These are phyloP conservation scores for Lepidocyrtoides sp. DNA, from an alignment of 2,888 invertebrate genomes.

Conservation along the genomic window DNA sequence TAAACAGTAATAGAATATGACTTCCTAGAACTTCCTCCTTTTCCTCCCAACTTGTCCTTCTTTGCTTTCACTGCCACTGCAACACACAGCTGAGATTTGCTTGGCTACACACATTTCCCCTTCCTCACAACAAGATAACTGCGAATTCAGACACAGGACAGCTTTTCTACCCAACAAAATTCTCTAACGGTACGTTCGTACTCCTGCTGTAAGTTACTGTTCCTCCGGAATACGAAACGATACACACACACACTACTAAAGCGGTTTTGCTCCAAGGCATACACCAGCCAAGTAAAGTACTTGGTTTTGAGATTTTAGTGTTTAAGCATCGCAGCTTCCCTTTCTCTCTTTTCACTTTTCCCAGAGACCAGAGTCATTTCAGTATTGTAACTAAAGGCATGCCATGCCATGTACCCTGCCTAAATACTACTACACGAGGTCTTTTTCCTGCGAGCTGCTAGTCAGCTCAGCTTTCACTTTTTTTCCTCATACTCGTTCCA, in stretches of 20 bases:
- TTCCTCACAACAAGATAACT: background rate
- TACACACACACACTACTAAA: slow-evolving; percentile 58
- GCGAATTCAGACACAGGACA: background rate
- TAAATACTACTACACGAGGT: too few relatives aligned
- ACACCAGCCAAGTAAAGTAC: slow-evolving; percentile 19
- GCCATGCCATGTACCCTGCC: too few relatives aligned
- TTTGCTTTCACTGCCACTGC: background rate
- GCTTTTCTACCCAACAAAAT: background rate
- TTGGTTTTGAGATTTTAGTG: too few relatives aligned
- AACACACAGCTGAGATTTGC: background rate
- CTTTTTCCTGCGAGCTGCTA: background rate
- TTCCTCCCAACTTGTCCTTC: background rate
- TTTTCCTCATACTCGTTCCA: background rate
- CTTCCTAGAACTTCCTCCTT: slow-evolving; percentile 23
- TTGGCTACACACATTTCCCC: background rate
- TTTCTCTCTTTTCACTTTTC: background rate
- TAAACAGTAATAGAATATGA: slow-evolving; percentile 6
- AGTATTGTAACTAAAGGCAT: too few relatives aligned
- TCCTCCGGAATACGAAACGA: slow-evolving; percentile 58
- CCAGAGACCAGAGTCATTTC: background rate
- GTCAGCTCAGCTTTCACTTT: slow-evolving; percentile 1
- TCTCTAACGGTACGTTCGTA: too few relatives aligned
- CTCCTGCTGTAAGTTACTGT: too few relatives aligned
- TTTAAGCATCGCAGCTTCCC: background rate
- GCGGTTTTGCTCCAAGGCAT: slow-evolving; percentile 50